Percentiles rank a stretch among this genome's conserved stretches.
Evolutionary conservation across 2,888 invertebrate species (phyloP).

Genomic region (Prosopocoilus inquinatus): DNA sequence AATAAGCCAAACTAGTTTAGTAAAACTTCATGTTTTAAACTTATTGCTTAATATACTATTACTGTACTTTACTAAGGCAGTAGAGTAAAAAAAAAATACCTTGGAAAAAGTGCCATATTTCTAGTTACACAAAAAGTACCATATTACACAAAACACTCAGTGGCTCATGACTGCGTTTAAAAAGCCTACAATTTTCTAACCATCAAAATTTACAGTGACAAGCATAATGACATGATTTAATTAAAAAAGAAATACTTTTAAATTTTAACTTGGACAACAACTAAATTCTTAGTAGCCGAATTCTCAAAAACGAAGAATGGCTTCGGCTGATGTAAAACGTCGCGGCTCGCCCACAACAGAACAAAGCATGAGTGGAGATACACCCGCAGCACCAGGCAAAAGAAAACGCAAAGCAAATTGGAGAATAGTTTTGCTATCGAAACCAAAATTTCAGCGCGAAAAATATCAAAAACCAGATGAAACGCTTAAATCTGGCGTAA

Average conservation of each 20-base stretch:
- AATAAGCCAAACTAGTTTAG: too few relatives aligned
- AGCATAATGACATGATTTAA: not conserved
- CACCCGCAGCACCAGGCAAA: not conserved
- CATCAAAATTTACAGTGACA: too few relatives aligned
- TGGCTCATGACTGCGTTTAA: too few relatives aligned
- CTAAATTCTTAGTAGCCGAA: not conserved
- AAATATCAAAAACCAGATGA: constrained; percentile 16
- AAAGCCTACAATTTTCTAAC: too few relatives aligned
- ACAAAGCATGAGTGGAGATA: not conserved
- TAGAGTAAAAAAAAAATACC: too few relatives aligned
- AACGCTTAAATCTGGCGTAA: constrained; percentile 13
- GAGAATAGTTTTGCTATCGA: constrained; percentile 28
- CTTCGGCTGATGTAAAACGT: not conserved
- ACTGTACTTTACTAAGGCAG: too few relatives aligned
- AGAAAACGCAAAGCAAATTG: constrained; percentile 27
- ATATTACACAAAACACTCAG: too few relatives aligned
- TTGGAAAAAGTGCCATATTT: too few relatives aligned
- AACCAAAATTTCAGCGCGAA: constrained; percentile 19
- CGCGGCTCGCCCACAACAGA: not conserved
- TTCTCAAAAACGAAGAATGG: not conserved
- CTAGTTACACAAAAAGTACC: too few relatives aligned
- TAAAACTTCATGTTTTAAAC: too few relatives aligned
- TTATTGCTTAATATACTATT: too few relatives aligned
- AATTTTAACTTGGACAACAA: constrained; percentile 1
- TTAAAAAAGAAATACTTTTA: not conserved